Evolutionary conservation across 2,888 invertebrate genomes (phyloP).

Genomic region (Polylopha cassiicola): DNA sequence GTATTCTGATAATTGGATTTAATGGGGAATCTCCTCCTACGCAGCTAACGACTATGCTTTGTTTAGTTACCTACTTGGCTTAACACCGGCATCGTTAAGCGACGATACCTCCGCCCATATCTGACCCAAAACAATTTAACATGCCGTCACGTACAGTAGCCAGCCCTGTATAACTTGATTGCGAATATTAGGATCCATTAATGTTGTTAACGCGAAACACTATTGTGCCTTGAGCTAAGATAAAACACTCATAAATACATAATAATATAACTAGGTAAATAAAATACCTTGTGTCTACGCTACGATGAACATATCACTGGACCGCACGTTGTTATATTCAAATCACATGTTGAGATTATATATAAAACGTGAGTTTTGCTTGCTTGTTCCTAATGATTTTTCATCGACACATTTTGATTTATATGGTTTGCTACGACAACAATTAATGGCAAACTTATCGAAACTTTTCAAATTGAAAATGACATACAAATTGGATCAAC

Average conservation of each 20-base stretch:
- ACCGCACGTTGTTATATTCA: constrained; percentile 13
- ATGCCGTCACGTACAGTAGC: constrained; percentile 21
- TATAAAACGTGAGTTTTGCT: no score
- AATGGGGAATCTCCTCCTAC: constrained; percentile 66
- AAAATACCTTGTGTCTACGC: no score
- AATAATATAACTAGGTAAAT: no score
- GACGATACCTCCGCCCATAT: constrained; percentile 27
- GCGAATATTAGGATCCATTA: constrained; percentile 22
- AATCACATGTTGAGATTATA: constrained; percentile 18
- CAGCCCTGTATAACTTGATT: constrained; percentile 20
- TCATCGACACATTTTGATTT: no score
- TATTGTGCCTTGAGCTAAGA: constrained; percentile 16
- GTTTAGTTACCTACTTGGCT: constrained; percentile 42
- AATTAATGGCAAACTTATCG: no score
- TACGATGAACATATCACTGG: no score
- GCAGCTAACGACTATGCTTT: constrained; percentile 54
- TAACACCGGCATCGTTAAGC: constrained; percentile 22
- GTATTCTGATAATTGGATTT: constrained; percentile 64
- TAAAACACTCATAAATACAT: constrained; percentile 14
- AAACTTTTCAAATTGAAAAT: no score
- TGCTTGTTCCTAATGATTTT: no score
- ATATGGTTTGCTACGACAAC: no score
- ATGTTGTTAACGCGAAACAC: constrained; percentile 14
- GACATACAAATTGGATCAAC: no score
- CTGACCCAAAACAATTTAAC: constrained; percentile 26